Evolutionary conservation across 1,140 invertebrate genomes (phyloP), one percentile per base, ranked within the genome.

Genomic region (Tetragnatha versicolor): DNA sequence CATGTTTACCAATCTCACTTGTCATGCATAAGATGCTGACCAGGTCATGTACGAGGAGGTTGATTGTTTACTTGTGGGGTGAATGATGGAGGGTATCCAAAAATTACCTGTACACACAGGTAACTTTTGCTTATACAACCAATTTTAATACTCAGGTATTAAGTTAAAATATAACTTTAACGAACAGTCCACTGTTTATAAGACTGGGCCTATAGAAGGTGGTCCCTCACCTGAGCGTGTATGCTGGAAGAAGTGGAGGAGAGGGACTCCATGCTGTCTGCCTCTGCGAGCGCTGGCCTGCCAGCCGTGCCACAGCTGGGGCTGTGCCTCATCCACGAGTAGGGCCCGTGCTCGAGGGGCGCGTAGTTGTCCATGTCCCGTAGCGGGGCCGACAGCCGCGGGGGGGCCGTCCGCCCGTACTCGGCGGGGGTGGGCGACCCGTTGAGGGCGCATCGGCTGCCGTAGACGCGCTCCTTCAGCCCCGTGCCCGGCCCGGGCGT

Each of bases 211-310:
- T 29, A 31, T 47, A 10, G 51, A 29, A 14, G 12, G 31, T 14
- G 20, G 20, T 2, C 22, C 29, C 79, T 63, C 31, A 81, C 80
- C 80, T 81, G 89, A 49, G 89, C 88, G 78, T 89, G 88, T 63
- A 87, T 84, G 79, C 84, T 86, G n/a, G 83, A 84, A 45, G 86
- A 86, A 37, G 87, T 90, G 89, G 90, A 90, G 68, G 89, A 89
- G 20, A 91, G 84, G 17, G 90, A 91, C 85, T 92, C 91, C 78
- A 92, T 88, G 82, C 90, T 91, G 80, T 92, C 91, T 2, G 90
- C 90, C 81, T 91, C 90, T 65, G 90, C 89, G 80, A 92, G 84
- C 69, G 87, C 88, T 85, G 88, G 83, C 69, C 80, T 79, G 22
- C 65, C 47, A 6, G 39, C 58, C 14, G 82, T 81, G n/a, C 88